Evolutionary conservation across 2,888 invertebrate species (phyloP), one percentile per base, ranked within the genome.

Genomic region (Scrobipalpa atriplicella): DNA sequence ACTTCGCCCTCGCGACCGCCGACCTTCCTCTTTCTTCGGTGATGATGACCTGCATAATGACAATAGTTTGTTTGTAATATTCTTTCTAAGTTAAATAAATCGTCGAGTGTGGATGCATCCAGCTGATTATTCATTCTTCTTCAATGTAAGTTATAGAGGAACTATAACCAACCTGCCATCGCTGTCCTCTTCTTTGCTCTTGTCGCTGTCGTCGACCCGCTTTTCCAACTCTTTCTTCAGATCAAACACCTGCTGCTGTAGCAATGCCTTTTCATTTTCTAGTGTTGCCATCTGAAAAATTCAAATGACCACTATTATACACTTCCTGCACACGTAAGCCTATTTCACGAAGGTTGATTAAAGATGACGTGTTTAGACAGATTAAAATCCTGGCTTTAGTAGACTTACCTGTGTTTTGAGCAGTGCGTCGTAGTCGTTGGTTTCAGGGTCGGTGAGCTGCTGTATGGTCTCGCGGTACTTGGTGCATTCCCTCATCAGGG

Each of bases 381-480:
- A 11, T 9, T 11, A 11, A 43, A 43, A 13, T 3, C 13, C 43
- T 43, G 16, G 29, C 29, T 29, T n/a, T 6, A n/a, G 2, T 2
- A 41, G 41, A 11, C 75, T 29, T 85, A 87, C 92, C 90, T 86
- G 90, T 68, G 85, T 83, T 68, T 87, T 89, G 65, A 90, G 81
- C 80, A 82, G 87, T 68, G 84, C 92, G 76, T 93, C 93, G 58
- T 87, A 85, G 67, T 93, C 93, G 61, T 93, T 93, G 60, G 93
- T 94, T 74, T 95, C 95, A 0, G 94, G 94, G 75, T 95, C 95
- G 0, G 95, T 94, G 51, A 96, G 87, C 74, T 95, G 94, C 72
- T 95, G 94, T 69, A 96, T 94, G 0, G 95, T 95, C 65, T 94
- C 94, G 73, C 95, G 94, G 74, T 96, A 94, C 79, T 95, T 94